These are phyloP conservation scores for Sandelia bainsii DNA, from an alignment of 2,797 vertebrate genomes.

Conservation along the genomic window DNA sequence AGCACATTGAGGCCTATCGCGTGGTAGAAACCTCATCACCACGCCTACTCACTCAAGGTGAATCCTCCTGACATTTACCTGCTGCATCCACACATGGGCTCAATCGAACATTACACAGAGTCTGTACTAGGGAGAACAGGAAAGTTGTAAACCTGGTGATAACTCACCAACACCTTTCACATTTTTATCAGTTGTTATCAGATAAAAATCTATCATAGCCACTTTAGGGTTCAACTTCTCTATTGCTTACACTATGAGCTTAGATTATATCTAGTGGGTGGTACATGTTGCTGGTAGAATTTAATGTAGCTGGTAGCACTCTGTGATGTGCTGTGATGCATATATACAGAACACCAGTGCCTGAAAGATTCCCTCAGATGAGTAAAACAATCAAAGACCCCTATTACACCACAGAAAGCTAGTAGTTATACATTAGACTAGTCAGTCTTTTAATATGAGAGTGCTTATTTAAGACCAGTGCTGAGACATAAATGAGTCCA, in stretches of 20 bases:
- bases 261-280: neutral
- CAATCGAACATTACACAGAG: no score
- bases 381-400: constrained; percentile 8
- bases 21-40: no score
- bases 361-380: neutral
- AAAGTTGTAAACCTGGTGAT: no score
- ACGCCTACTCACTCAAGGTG: no score
- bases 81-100: no score
- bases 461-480: constrained; percentile 13
- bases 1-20: no score
- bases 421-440: neutral
- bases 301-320: neutral
- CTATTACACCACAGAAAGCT: neutral
- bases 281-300: neutral
- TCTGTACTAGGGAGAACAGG: no score
- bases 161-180: no score
- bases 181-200: no score
- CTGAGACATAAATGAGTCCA: constrained; percentile 13
- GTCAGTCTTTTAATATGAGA: constrained; percentile 4
- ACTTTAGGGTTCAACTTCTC: constrained; percentile 9
- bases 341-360: neutral
- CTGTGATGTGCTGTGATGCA: neutral
- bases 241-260: constrained; percentile 7
- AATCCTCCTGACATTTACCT: no score
- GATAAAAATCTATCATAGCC: neutral